Evolutionary conservation across 1,140 invertebrate genomes (phyloP).

Genomic region (Bombus sibiricus): DNA sequence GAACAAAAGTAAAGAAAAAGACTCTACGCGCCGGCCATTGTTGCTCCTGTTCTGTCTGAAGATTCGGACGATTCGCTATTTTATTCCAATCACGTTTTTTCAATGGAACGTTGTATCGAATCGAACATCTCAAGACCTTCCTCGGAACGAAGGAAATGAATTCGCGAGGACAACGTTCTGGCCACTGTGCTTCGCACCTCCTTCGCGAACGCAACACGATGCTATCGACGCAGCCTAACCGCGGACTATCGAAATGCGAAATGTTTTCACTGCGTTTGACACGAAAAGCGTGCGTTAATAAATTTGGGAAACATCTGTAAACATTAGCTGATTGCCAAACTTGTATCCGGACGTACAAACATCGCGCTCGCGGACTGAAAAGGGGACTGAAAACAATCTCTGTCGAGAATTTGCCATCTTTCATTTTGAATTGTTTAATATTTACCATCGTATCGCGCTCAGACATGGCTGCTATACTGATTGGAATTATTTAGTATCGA

Average conservation of each 20-base stretch:
- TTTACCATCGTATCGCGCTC: no score
- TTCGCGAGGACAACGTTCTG: not conserved
- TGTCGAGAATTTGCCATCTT: no score
- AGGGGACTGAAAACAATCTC: not conserved
- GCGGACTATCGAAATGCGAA: conserved; percentile 2
- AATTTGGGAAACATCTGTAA: conserved; percentile 60
- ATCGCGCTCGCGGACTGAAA: conserved; percentile 18
- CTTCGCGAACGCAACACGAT: not conserved
- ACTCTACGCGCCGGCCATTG: not conserved
- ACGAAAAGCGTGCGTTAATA: conserved; percentile 61
- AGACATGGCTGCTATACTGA: no score
- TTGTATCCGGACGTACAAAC: conserved; percentile 53
- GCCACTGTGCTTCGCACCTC: not conserved
- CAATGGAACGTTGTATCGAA: not conserved
- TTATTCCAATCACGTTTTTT: conserved; percentile 4
- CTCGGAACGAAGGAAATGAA: not conserved
- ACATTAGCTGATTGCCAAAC: conserved; percentile 60
- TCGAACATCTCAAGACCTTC: not conserved
- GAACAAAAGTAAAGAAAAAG: no score
- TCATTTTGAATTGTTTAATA: not conserved
- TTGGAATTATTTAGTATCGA: not conserved
- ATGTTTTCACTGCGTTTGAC: conserved; percentile 23
- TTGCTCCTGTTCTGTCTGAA: not conserved
- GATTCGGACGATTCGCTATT: not conserved
- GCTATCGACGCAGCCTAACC: not conserved